These are phyloP conservation scores for Chymomyza amoena DNA, from an alignment of 2,888 invertebrate genomes.

Conservation along the genomic window DNA sequence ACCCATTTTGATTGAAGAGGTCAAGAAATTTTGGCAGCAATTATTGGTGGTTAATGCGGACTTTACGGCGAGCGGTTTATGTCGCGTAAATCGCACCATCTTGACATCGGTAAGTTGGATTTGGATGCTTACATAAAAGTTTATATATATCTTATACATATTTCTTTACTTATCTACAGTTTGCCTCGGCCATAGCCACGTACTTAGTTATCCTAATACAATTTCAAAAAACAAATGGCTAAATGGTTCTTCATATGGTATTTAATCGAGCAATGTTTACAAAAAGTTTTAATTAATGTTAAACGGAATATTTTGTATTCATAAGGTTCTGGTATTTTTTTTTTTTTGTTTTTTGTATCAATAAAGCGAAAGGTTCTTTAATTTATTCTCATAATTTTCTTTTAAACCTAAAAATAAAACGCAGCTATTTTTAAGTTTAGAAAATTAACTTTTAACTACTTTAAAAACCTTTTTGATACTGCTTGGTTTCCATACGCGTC, in stretches of 20 bases:
- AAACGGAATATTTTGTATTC: constrained; percentile 38
- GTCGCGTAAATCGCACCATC: constrained; percentile 80
- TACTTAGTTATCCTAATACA: constrained; percentile 81
- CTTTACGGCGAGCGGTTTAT: constrained; percentile 81
- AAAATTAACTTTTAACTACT: not conserved
- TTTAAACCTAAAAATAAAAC: not conserved
- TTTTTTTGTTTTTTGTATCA: constrained; percentile 10
- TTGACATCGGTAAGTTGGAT: constrained; percentile 79
- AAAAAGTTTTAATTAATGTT: constrained; percentile 30
- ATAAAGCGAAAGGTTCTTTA: constrained; percentile 27
- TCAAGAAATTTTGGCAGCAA: constrained; percentile 78
- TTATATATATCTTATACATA: not conserved
- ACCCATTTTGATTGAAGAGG: constrained; percentile 75
- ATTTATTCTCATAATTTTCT: not conserved
- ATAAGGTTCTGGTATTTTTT: not conserved
- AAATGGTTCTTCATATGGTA: constrained; percentile 22
- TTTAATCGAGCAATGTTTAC: constrained; percentile 1
- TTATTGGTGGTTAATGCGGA: constrained; percentile 73
- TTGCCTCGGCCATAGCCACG: constrained; percentile 80
- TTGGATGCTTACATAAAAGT: not conserved
- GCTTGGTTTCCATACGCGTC: constrained; percentile 90
- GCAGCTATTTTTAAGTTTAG: not conserved
- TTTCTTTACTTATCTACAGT: constrained; percentile 70
- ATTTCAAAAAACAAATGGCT: constrained; percentile 80
- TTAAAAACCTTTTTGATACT: constrained; percentile 93